phyloP scores from a whole-genome alignment of 2,888 invertebrate species.

The Watsonalla binaria region DNA sequence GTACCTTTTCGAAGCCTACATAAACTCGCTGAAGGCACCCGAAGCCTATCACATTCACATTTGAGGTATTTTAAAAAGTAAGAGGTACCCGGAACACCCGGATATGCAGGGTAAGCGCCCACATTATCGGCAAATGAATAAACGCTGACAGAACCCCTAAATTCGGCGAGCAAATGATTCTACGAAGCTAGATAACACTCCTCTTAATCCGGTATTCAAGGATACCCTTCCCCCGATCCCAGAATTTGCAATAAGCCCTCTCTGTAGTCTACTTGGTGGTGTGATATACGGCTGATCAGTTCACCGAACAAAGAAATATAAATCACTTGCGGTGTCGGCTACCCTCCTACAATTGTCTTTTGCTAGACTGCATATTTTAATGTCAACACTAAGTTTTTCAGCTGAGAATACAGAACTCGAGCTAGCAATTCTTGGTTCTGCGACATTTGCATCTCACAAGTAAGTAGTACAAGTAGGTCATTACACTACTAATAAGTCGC shows the following conservation, averaged over 20 bases:
- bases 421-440: too few species aligned
- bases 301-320: conserved; percentile 3
- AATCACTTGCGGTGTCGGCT: neutral
- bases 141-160: conserved; percentile 33
- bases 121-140: conserved; percentile 29
- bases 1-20: neutral
- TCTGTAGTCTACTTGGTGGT: conserved; percentile 6
- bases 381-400: neutral
- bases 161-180: conserved; percentile 30
- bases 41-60: conserved; percentile 1
- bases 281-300: conserved; percentile 6
- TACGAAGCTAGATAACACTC: conserved; percentile 33
- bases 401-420: too few species aligned
- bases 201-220: conserved; percentile 24
- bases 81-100: neutral
- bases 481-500: too few species aligned
- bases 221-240: conserved; percentile 25
- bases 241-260: conserved; percentile 31
- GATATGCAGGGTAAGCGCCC: conserved; percentile 6
- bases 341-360: neutral
- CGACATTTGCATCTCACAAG: too few species aligned
- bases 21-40: neutral
- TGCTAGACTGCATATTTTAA: neutral
- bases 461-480: too few species aligned
- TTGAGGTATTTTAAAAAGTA: conserved; percentile 2